Evolutionary conservation across 2,888 invertebrate species (phyloP), one percentile per base, ranked within the genome.

Genomic region (Cloeon dipterum): DNA sequence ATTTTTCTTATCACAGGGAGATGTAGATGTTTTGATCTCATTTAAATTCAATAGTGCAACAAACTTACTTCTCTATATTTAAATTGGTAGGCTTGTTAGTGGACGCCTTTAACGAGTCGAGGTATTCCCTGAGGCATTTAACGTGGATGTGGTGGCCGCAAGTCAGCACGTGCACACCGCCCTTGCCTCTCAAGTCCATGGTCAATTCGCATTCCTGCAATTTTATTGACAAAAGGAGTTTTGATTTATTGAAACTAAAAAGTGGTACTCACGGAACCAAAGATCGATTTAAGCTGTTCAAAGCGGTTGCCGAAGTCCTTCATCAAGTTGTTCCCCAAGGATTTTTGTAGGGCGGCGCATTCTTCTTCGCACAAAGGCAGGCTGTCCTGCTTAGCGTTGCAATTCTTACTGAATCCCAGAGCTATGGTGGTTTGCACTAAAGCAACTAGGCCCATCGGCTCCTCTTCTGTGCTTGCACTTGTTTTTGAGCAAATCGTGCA

Each of bases 121-220:
- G 65, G 62, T 96, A 98, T 0, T 86, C 74, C 52, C 78, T 76
- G 50, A 91, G 73, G 57, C 98, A 98, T 53, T 83, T 81, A 49
- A 93, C 66, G 61, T 98, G 96, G 40, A 96, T 68, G 58, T 89
- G 86, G 61, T 98, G 98, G 0, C 96, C 94, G 62, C 96, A 96
- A 2, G 93, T 85, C 57, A 83, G 82, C 37, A 88, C 82, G 57
- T 85, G 79, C 37, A 93, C 83, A 37, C 93, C 93, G 43, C 85
- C 83, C 56, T 83, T 82, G 73, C 81, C 83, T 3, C 83, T 82
- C 47, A 77, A 67, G 52, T 77, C 79, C 40, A 83, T 69, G 3
- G 76, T 71, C 26, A 77, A 55, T 50, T 78, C 65, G 81, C 79
- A 83, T 2, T 79, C n/a, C n/a, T n/a, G n/a, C n/a, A n/a, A n/a